Percentiles rank a stretch among this genome's conserved stretches.
Conservation (phyloP, 2,797 vertebrate species). For the Dendrocincla tyrannina region DNA sequence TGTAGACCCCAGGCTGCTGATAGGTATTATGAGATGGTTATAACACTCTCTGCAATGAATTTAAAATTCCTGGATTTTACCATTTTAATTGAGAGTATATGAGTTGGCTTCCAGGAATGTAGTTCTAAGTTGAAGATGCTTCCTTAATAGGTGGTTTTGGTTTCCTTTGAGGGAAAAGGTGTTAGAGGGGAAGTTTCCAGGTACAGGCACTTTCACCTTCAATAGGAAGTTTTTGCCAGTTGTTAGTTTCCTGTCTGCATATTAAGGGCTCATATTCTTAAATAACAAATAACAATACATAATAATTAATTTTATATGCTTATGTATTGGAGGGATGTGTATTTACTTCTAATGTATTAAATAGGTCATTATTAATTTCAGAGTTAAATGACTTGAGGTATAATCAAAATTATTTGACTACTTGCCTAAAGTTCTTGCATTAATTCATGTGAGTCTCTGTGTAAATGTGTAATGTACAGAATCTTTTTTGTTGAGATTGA, state of each 20-base stretch:
- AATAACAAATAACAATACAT: background rate
- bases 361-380: background rate
- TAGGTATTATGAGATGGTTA: background rate
- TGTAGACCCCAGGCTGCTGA: background rate
- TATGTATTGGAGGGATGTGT: fast-evolving
- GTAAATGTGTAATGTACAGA: background rate
- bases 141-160: background rate
- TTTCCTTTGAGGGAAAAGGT: background rate
- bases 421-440: background rate
- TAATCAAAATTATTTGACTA: background rate
- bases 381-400: background rate
- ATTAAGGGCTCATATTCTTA: background rate
- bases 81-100: background rate
- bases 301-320: background rate
- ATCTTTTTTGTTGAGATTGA: background rate
- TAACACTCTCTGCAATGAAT: background rate
- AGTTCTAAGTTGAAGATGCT: background rate
- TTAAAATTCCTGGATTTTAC: background rate
- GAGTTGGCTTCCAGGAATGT: background rate
- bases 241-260: background rate
- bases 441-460: background rate
- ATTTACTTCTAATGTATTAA: background rate
- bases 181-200: background rate
- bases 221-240: background rate
- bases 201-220: background rate